Evolutionary conservation across 2,113 vertebrate species (phyloP).

Genomic region (Macaca mulatta): DNA sequence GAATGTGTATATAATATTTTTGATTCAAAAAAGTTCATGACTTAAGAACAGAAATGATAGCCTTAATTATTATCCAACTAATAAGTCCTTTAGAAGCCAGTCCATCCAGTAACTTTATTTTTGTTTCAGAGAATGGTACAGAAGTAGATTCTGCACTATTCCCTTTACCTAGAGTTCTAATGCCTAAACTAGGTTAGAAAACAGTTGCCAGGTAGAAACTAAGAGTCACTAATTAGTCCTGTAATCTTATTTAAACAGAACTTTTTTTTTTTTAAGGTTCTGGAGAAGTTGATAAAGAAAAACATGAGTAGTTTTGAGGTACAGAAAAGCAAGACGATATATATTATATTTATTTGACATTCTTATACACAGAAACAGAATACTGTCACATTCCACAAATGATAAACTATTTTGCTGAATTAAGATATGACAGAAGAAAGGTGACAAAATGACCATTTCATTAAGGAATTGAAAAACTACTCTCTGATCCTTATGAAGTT

Average conservation of each 20-base stretch:
- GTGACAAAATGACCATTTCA: not conserved
- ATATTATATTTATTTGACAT: not conserved
- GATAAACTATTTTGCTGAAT: not conserved
- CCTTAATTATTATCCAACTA: not conserved
- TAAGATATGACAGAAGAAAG: slow-evolving; percentile 38
- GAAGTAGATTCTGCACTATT: not conserved
- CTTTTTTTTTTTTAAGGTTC: not conserved
- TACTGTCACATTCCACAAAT: not conserved
- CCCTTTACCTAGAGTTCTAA: not conserved
- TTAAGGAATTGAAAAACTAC: not conserved
- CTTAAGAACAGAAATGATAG: not conserved
- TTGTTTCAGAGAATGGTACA: slow-evolving; percentile 16
- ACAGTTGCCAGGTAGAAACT: not conserved
- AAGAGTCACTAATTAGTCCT: not conserved
- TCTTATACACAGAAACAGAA: slow-evolving; percentile 12
- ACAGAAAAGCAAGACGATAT: not conserved
- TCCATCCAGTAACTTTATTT: not conserved
- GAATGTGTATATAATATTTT: not conserved
- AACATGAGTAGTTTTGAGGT: not conserved
- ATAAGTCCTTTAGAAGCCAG: slow-evolving; percentile 26
- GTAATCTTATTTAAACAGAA: not conserved
- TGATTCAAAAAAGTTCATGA: not conserved
- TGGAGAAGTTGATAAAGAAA: not conserved
- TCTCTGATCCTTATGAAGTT: not conserved
- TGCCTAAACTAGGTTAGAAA: not conserved